phyloP scores from a whole-genome alignment of 2,113 vertebrate species.

The Nicator chloris region DNA sequence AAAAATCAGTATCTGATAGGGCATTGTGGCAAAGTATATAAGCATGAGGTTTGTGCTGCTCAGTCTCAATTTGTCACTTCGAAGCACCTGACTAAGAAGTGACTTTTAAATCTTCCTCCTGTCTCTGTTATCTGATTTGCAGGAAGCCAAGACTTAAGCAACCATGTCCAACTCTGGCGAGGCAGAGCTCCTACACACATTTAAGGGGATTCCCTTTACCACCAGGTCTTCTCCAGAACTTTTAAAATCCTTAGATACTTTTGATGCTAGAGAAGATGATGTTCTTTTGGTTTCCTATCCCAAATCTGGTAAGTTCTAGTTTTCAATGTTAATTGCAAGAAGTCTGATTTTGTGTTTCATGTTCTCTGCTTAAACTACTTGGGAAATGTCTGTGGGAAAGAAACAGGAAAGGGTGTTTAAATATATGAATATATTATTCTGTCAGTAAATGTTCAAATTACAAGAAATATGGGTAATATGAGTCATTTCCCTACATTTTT shows the following conservation, averaged over 20 bases:
- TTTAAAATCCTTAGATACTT: conserved; percentile 63
- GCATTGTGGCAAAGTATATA: conserved; percentile 28
- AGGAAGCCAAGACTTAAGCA: not conserved
- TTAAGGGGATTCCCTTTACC: conserved; percentile 71
- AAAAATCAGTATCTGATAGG: not conserved
- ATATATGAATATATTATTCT: not conserved
- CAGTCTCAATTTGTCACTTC: not conserved
- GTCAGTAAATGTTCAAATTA: not conserved
- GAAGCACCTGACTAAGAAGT: not conserved
- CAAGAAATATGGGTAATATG: not conserved
- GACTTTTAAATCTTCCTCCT: not conserved
- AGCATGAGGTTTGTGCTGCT: not conserved
- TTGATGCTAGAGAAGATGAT: conserved; percentile 74
- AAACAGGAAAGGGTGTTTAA: not conserved
- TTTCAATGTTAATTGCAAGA: not conserved
- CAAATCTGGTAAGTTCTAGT: conserved; percentile 71
- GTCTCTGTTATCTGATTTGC: not conserved
- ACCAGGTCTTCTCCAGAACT: conserved; percentile 66
- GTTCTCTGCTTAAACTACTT: not conserved
- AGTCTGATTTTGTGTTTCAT: not conserved
- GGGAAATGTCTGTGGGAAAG: not conserved
- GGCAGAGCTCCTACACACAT: conserved; percentile 53
- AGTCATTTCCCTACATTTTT: not conserved
- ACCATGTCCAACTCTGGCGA: not conserved
- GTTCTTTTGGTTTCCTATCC: conserved; percentile 77